A percentile compares a stretch with the other conserved stretches of the same genome.
These are phyloP conservation scores for Heliconius hewitsoni DNA, from an alignment of 1,140 invertebrate species.

Conservation along the genomic window DNA sequence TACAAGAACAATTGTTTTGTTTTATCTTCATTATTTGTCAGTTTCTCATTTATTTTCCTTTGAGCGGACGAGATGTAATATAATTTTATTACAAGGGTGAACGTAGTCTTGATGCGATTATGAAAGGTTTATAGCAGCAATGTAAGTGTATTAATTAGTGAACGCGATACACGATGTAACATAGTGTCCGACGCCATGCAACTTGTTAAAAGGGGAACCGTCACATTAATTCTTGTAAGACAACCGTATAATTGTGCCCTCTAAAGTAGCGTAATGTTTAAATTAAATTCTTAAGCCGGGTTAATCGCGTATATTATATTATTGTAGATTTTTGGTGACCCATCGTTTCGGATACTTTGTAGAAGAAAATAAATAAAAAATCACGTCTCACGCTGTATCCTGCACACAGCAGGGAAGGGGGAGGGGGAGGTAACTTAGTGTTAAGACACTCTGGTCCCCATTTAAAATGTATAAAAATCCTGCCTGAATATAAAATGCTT, in stretches of 20 bases:
- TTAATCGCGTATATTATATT: too few species aligned
- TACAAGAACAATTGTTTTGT: not conserved
- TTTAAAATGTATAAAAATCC: too few species aligned
- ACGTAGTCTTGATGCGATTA: constrained; percentile 20
- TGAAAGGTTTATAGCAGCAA: constrained; percentile 30
- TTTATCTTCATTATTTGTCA: not conserved
- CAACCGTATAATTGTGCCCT: constrained; percentile 42
- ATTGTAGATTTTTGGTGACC: too few species aligned
- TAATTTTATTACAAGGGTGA: constrained; percentile 9
- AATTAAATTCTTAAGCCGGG: not conserved
- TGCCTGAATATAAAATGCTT: too few species aligned
- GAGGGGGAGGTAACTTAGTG: too few species aligned
- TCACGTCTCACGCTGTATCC: too few species aligned
- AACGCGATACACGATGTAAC: constrained; percentile 27
- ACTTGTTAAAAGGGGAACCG: constrained; percentile 54
- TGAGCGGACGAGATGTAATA: not conserved
- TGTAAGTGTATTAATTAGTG: constrained; percentile 44
- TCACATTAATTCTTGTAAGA: constrained; percentile 59
- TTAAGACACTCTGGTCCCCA: too few species aligned
- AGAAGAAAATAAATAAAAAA: too few species aligned
- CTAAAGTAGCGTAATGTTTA: constrained; percentile 21
- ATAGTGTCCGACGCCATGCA: constrained; percentile 53
- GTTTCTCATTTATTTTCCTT: not conserved
- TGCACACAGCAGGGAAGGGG: too few species aligned
- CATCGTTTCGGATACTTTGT: too few species aligned